Evolutionary conservation across 1,140 invertebrate species (phyloP), one percentile per base, ranked within the genome.

Genomic region (Dendrolimus punctatus): DNA sequence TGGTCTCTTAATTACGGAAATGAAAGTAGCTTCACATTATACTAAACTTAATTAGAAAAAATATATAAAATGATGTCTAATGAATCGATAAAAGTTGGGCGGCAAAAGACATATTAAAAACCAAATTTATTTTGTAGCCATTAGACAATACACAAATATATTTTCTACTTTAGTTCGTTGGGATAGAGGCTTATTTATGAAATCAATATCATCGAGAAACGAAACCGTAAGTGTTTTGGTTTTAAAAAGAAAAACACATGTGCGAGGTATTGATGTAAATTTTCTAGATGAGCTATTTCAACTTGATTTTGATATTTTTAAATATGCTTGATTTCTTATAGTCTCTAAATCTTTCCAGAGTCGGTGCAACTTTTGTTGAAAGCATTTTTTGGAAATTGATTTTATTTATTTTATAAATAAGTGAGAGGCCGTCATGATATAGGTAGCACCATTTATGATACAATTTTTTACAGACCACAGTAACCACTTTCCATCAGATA

Each of bases 11-110:
- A 9, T 45, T 45, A n/a, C 6, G 6, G 7, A 7, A 45, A 45
- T 6, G 43, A 45, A 10, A 45, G n/a, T 10, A n/a, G n/a, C n/a
- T 9, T 10, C 6, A 45, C 23, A 9, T n/a, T 10, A 45, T 10
- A 10, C 43, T 45, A 10, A 6, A n/a, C 23, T n/a, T 45, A 45
- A 45, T 45, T 45, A 45, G n/a, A 45, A 45, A 45, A 49, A 49
- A 50, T 23, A 39, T 38, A 39, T 49, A 39, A 45, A 8, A 45
- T 9, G 49, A 41, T 64, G 62, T 60, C 57, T 60, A 62, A 60
- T 60, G 58, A 65, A 62, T 65, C 62, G 60, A 62, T 68, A 65
- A 64, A 58, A 54, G 39, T 39, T 55, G 43, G 62, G 62, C 62
- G 62, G 60, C 62, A 65, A 68, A 62, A 65, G 64, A 55, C 45